phyloP scores from a whole-genome alignment of 2,113 vertebrate genomes.

The Brachyhypopomus occidentalis region DNA sequence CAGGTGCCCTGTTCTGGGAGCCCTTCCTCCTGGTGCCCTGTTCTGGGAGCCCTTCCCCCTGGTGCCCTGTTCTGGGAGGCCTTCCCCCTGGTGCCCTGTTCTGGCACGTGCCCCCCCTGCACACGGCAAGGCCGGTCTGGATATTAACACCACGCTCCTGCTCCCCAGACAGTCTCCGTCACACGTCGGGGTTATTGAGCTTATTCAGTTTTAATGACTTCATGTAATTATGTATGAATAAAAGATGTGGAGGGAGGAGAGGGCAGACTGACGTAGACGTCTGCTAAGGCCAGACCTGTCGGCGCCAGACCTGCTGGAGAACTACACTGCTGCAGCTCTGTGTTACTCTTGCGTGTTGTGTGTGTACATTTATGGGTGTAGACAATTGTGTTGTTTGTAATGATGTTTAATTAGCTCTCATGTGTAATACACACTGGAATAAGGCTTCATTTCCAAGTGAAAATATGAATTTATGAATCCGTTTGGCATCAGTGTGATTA shows the following conservation, averaged over 20 bases:
- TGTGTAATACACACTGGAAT: background rate
- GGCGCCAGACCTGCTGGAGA: conserved; percentile 7
- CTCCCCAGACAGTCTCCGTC: conserved; percentile 56
- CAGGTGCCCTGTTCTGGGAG: too few species aligned
- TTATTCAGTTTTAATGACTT: conserved; percentile 76
- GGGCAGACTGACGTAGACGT: background rate
- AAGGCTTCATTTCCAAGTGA: background rate
- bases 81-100: background rate
- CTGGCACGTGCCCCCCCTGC: too few species aligned
- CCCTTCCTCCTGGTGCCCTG: background rate
- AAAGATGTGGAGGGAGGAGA: conserved; percentile 57
- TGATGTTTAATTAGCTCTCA: conserved; percentile 18
- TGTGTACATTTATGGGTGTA: background rate
- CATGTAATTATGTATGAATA: conserved; percentile 73
- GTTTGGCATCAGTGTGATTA: too few species aligned
- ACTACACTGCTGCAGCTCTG: conserved; percentile 15
- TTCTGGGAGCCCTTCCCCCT: too few species aligned
- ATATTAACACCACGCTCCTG: background rate
- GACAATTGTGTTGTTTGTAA: background rate
- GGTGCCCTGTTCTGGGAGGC: too few species aligned
- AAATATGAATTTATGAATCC: background rate
- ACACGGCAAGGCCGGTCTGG: background rate
- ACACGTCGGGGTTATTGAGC: conserved; percentile 61
- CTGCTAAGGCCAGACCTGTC: conserved; percentile 3
- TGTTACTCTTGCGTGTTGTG: background rate